Percentiles rank a stretch among this genome's conserved stretches.
Evolutionary conservation across 2,888 invertebrate genomes (phyloP).

Genomic region (Notocelia uddmanniana): DNA sequence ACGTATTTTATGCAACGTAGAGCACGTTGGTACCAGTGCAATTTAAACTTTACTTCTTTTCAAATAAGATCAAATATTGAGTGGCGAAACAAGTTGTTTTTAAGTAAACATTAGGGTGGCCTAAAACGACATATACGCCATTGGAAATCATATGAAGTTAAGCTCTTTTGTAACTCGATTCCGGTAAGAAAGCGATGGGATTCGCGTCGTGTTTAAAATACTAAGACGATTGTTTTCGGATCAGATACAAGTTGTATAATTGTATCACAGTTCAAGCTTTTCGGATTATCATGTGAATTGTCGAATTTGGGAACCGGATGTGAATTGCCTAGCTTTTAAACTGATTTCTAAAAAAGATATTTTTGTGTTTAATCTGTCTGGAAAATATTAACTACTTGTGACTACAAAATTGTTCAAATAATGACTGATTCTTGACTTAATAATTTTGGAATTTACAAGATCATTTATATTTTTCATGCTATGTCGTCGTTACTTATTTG

Average conservation of each 20-base stretch:
- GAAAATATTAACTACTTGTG: no score
- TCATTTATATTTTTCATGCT: no score
- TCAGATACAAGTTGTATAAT: conserved; percentile 42
- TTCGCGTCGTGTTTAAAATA: conserved; percentile 34
- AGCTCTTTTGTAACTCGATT: background rate
- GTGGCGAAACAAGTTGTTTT: background rate
- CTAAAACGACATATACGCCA: conserved; percentile 11
- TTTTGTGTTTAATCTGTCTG: no score
- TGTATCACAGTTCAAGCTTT: conserved; percentile 19
- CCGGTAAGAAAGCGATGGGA: conserved; percentile 34
- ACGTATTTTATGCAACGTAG: conserved; percentile 39
- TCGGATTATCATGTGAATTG: conserved; percentile 1
- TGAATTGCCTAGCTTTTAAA: conserved; percentile 4
- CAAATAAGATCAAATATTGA: conserved; percentile 1
- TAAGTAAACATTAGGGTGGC: conserved; percentile 6
- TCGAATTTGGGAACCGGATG: conserved; percentile 23
- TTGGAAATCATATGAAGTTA: background rate
- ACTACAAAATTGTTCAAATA: no score
- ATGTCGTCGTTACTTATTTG: no score
- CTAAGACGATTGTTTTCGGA: conserved; percentile 39
- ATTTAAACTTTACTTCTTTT: background rate
- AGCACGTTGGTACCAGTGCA: background rate
- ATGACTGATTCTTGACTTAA: no score
- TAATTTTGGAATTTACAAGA: no score
- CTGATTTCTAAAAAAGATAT: background rate